Base-by-base conservation (phyloP, 1,140 invertebrate species). In the Rhyacophila brunnea region DNA sequence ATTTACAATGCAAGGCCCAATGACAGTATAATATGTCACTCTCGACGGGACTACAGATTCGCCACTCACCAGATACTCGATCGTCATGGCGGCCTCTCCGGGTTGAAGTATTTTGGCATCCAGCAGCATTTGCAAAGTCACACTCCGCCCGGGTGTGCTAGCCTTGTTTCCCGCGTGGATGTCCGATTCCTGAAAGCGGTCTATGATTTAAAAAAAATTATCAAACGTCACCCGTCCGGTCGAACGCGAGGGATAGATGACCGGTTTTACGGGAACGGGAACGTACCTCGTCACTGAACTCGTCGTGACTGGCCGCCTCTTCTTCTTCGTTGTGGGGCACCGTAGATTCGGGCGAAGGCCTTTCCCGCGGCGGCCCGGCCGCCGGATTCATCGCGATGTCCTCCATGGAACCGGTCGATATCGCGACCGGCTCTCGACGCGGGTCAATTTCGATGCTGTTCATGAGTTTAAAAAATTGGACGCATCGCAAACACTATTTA, bases 121-220 rank as follows among this genome's bases (percentile, higher is more conserved):
- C 67, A 95, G 73, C 47, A 90, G 80, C 80, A 91, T 94, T 73
- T 90, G 88, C 40, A 95, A 72, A n/a, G 91, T 94, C 9, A 93
- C 85, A 53, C 86, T 87, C 63, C 89, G 79, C 6, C 89, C 88
- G 43, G 82, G 83, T 58, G 80, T 74, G 49, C 68, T 68, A 47
- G 74, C 71, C 60, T 81, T 78, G 55, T 68, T 74, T 15, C 77
- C 74, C 62, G 70, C 67, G 54, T 82, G 80, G 32, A 74, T 68
- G 68, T 81, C 80, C 58, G 66, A 73, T 65, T 83, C 82, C 80
- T 83, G 64, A 66, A 71, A 62, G 34, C n/a, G n/a, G n/a, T n/a
- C n/a, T n/a, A n/a, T n/a, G n/a, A n/a, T n/a, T n/a, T n/a, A 23
- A 6, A 35, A 49, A 1, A 45, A 28, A 4, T 35, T 13, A 47